Conservation (phyloP, 1,140 invertebrate genomes). For the Drosophila jambulina region DNA sequence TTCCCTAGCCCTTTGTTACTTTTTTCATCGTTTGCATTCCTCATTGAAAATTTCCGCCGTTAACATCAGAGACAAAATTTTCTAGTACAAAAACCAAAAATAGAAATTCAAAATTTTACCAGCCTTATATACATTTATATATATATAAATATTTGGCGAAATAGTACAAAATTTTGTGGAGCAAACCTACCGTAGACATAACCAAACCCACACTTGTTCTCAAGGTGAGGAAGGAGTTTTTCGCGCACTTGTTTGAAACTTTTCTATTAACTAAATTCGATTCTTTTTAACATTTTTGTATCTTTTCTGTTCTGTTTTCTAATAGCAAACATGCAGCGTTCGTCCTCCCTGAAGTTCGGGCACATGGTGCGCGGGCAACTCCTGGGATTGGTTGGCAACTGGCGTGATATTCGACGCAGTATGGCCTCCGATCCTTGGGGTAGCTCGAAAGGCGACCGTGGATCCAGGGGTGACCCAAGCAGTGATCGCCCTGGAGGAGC, state of each 20-base stretch:
- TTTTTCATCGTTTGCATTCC: background rate
- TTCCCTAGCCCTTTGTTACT: background rate
- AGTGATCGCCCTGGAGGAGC: background rate
- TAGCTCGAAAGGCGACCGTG: background rate
- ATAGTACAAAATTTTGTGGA: too few relatives aligned
- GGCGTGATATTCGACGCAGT: background rate
- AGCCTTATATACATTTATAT: too few relatives aligned
- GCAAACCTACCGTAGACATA: too few relatives aligned
- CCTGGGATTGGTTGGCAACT: background rate
- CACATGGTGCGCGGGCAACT: background rate
- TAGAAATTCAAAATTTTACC: constrained; percentile 26
- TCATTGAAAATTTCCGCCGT: constrained; percentile 7
- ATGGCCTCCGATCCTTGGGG: background rate
- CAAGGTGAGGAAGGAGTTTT: too few relatives aligned
- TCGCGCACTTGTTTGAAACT: too few relatives aligned
- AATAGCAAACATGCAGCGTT: constrained; percentile 13
- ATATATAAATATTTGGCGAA: too few relatives aligned
- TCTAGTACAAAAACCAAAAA: background rate
- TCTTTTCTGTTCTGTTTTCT: rapidly evolving
- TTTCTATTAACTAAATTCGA: too few relatives aligned
- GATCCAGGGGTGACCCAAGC: too few relatives aligned
- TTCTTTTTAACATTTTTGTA: background rate
- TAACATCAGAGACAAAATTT: constrained; percentile 20
- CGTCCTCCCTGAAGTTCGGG: background rate
- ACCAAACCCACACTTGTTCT: too few relatives aligned